Evolutionary conservation across 2,113 vertebrate genomes (phyloP).

Genomic region (Falco punctatus): DNA sequence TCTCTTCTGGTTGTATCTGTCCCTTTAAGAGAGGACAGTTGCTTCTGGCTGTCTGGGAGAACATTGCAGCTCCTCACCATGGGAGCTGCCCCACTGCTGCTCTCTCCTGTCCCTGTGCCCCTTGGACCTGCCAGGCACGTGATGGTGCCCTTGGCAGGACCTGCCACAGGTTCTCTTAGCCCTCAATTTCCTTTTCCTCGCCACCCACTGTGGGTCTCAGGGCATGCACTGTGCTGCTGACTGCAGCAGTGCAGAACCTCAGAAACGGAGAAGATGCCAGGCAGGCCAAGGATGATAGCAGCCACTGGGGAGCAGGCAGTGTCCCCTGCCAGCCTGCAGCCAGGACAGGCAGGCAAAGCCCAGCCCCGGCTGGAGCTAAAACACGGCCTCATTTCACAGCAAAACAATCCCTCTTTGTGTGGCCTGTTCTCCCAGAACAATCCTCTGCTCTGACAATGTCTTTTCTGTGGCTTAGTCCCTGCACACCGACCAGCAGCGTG

Average conservation of each 20-base stretch:
- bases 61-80: not conserved
- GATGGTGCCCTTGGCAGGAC: not conserved
- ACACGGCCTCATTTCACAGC: slow-evolving; percentile 32
- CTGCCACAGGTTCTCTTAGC: not conserved
- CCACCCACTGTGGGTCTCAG: not conserved
- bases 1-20: not conserved
- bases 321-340: not conserved
- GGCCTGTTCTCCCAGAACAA: slow-evolving; percentile 55
- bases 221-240: not conserved
- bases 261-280: slow-evolving; percentile 3
- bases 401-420: slow-evolving; percentile 64
- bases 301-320: not conserved
- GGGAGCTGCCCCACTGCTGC: not conserved
- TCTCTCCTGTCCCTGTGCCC: not conserved
- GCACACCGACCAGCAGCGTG: not conserved
- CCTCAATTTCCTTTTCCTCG: not conserved
- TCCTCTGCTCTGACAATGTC: slow-evolving; percentile 57
- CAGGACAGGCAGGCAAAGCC: slow-evolving; percentile 7
- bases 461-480: slow-evolving; percentile 53
- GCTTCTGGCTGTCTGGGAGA: not conserved
- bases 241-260: not conserved
- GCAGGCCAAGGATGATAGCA: not conserved
- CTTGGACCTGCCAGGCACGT: not conserved
- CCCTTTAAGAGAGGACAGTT: not conserved
- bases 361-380: not conserved